phyloP scores from a whole-genome alignment of 2,888 invertebrate genomes.

The Mesorhabditis spiculigera region DNA sequence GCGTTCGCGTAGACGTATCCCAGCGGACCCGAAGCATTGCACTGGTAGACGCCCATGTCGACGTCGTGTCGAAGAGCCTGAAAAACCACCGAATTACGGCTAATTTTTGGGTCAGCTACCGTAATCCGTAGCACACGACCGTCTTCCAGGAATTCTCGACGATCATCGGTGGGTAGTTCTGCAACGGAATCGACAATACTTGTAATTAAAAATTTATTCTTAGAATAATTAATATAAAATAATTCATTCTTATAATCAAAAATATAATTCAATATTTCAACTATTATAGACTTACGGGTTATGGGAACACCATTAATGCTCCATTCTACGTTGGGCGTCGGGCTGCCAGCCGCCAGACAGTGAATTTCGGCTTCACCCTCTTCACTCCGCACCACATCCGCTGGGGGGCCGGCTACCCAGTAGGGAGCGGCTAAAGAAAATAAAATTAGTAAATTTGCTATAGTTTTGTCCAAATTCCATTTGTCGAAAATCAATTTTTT shows the following conservation, averaged over 20 bases:
- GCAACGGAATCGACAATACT: conserved; percentile 9
- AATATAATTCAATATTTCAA: neutral
- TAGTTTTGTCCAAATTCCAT: no score
- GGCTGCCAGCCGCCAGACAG: conserved; percentile 84
- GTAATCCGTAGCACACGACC: conserved; percentile 67
- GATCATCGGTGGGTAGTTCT: conserved; percentile 65
- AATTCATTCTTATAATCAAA: neutral
- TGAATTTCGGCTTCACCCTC: conserved; percentile 81
- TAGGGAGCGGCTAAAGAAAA: conserved; percentile 69
- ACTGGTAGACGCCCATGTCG: conserved; percentile 94
- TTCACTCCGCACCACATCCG: conserved; percentile 81
- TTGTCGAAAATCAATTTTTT: neutral
- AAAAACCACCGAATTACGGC: neutral
- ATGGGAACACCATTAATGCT: conserved; percentile 85
- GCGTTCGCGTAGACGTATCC: conserved; percentile 97
- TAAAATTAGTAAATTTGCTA: neutral
- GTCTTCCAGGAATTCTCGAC: conserved; percentile 66
- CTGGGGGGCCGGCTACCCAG: conserved; percentile 79
- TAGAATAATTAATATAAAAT: neutral
- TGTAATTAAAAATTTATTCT: no score
- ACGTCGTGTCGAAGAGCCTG: conserved; percentile 71
- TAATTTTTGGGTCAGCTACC: conserved; percentile 55
- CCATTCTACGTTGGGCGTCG: conserved; percentile 88
- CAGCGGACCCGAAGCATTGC: conserved; percentile 96
- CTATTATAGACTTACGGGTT: conserved; percentile 52